A percentile compares a stretch with the other conserved stretches of the same genome.
These are phyloP conservation scores for Melieria omissa DNA, from an alignment of 2,888 invertebrate genomes.

Conservation along the genomic window DNA sequence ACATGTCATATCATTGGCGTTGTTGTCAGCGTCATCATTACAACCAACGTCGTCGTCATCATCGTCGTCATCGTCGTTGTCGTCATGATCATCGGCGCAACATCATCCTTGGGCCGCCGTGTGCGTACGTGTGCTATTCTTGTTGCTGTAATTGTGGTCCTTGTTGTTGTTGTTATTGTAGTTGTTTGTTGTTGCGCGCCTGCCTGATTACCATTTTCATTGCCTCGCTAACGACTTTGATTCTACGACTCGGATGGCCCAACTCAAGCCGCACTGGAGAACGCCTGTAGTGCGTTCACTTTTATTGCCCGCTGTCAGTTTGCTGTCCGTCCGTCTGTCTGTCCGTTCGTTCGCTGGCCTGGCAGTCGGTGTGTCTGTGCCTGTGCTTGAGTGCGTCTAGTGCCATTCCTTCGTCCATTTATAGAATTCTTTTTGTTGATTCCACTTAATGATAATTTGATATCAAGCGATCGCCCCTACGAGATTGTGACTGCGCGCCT, in stretches of 20 bases:
- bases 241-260: not conserved
- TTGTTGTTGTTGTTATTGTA: not conserved
- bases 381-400: not conserved
- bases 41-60: too few species aligned
- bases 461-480: not conserved
- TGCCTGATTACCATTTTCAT: not conserved
- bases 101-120: not conserved
- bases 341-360: not conserved
- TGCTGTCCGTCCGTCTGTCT: not conserved
- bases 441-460: constrained; percentile 20
- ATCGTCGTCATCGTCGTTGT: too few species aligned
- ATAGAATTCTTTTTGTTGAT: not conserved
- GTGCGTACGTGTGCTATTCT: not conserved
- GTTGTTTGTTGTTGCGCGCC: not conserved
- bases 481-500: too few species aligned
- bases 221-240: not conserved
- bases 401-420: not conserved
- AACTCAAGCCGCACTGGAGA: not conserved
- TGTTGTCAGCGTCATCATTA: too few species aligned
- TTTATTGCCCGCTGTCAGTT: constrained; percentile 19
- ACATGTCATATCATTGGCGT: too few species aligned
- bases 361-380: not conserved
- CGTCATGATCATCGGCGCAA: too few species aligned
- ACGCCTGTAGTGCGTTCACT: constrained; percentile 18
- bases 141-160: not conserved